A percentile compares a stretch with the other conserved stretches of the same genome.
Conservation (phyloP, 2,113 vertebrate species). For the Aspiorhynchus laticeps region DNA sequence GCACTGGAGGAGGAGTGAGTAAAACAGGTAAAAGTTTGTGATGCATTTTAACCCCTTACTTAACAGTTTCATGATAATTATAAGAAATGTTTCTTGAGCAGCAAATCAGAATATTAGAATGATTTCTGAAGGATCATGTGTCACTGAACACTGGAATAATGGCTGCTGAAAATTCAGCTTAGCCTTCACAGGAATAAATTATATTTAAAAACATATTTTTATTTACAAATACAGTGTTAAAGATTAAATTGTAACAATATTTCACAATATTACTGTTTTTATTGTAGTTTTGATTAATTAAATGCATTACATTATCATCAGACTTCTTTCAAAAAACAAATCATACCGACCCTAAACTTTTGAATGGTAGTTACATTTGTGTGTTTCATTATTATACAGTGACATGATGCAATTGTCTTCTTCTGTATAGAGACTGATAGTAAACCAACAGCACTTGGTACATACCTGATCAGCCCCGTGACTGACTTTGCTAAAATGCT, state of each 20-base stretch:
- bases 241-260: neutral
- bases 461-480: constrained; percentile 59
- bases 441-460: constrained; percentile 56
- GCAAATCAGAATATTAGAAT: neutral
- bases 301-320: neutral
- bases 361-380: neutral
- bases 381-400: neutral
- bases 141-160: no score
- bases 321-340: no score
- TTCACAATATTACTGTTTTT: neutral
- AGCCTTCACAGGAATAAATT: no score
- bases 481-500: constrained; percentile 62
- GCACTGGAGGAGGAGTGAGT: neutral
- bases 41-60: neutral
- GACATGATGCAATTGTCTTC: neutral
- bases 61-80: neutral
- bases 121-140: neutral
- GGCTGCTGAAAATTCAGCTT: neutral
- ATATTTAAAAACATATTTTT: neutral
- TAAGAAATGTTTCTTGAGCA: neutral
- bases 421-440: constrained; percentile 48
- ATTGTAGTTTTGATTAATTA: neutral
- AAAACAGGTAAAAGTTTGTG: constrained; percentile 40
- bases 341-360: neutral
- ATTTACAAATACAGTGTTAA: neutral